A percentile compares a stretch with the other conserved stretches of the same genome.
phyloP scores from a whole-genome alignment of 2,797 vertebrate genomes.

The Hybognathus amarus region DNA sequence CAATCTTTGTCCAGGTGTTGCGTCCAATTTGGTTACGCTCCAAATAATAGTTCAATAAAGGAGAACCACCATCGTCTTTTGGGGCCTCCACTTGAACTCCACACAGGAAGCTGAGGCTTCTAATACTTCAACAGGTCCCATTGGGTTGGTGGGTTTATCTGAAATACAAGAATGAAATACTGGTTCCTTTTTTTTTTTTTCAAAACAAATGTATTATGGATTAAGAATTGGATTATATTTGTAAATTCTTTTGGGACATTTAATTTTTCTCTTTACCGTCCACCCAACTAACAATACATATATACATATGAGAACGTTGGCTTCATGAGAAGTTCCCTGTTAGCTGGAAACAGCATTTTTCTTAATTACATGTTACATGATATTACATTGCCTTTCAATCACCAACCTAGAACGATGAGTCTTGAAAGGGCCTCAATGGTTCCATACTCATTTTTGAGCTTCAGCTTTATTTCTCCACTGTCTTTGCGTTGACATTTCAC shows the following conservation, averaged over 20 bases:
- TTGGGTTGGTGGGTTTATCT: conserved; percentile 87
- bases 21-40: conserved; percentile 86
- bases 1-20: conserved; percentile 84
- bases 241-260: background rate
- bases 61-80: conserved; percentile 83
- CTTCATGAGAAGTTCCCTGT: background rate
- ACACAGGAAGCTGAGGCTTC: conserved; percentile 76
- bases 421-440: conserved; percentile 76
- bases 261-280: background rate
- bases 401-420: conserved; percentile 83
- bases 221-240: background rate
- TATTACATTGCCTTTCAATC: background rate
- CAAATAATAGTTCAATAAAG: conserved; percentile 79
- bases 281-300: background rate
- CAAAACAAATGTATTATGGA: background rate
- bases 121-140: conserved; percentile 83
- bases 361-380: background rate
- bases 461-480: conserved; percentile 85
- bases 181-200: background rate
- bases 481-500: conserved; percentile 80
- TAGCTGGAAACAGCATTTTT: background rate
- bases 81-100: conserved; percentile 86
- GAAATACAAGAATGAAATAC: conserved; percentile 47
- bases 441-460: conserved; percentile 86
- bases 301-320: background rate